Evolutionary conservation across 2,888 invertebrate species (phyloP), one percentile per base, ranked within the genome.

Genomic region (Pinctada fucata): DNA sequence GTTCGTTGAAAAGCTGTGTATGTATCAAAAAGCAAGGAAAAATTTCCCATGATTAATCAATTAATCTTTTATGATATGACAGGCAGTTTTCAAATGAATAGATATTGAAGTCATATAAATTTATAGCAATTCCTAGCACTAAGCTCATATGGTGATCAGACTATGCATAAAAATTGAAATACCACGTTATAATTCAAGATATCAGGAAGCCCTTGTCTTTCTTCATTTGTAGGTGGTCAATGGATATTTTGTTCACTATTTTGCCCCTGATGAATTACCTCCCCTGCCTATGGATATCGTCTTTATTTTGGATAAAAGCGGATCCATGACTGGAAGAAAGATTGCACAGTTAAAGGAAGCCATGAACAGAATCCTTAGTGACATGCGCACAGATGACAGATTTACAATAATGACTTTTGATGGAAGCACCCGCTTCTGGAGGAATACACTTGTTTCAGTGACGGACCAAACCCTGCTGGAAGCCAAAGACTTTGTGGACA

Each of bases 291-390:
- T 95, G 90, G 94, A 95, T 86, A 94, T 95, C 4, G 94, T 96
- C 10, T 96, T 96, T 90, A 95, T 96, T 48, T 93, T 96, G 88
- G 96, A 96, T 90, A 95, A 95, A 0, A 95, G 95, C 49, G 95
- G 95, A 16, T 95, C 95, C 78, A 96, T 96, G 96, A 93, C 93
- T 86, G 95, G 95, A 64, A 93, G 93, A 75, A 95, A 95, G 93
- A 94, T 96, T 67, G 91, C 92, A 31, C 95, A 96, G 91, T 91
- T 95, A 47, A 94, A 82, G 47, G 75, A 72, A 8, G 75, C 81
- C 3, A 78, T 83, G 79, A 10, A 49, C 3, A 65, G 52, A 2
- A 82, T 81, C 13, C 58, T 81, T 3, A n/a, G 72, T 2, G 81
- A 83, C 58, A 49, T 79, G n/a, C 50, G 48, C n/a, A 8, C 58